phyloP scores from a whole-genome alignment of 2,888 invertebrate species.

The Chrysolina oricalcia region DNA sequence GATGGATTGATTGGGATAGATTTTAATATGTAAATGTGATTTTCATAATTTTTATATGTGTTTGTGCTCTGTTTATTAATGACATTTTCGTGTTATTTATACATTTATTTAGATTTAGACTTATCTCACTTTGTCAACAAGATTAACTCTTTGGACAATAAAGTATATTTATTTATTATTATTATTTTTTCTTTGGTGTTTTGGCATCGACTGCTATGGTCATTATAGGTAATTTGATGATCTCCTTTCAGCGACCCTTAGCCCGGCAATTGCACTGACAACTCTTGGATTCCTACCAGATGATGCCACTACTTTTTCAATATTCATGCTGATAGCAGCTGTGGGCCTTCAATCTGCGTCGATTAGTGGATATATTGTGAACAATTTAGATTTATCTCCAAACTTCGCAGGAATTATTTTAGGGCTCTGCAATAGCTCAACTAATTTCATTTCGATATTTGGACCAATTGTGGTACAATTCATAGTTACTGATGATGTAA shows the following conservation, averaged over 20 bases:
- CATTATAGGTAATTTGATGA: no score
- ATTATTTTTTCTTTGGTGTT: no score
- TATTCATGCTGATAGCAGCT: constrained; percentile 79
- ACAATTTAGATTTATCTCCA: constrained; percentile 89
- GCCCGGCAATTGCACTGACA: constrained; percentile 77
- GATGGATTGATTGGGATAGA: no score
- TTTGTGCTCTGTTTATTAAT: no score
- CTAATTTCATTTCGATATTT: constrained; percentile 84
- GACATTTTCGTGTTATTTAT: no score
- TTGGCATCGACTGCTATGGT: no score
- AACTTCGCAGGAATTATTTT: constrained; percentile 88
- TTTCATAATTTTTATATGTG: no score
- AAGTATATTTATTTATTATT: no score
- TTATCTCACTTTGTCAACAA: no score
- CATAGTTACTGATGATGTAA: constrained; percentile 80
- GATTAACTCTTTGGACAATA: no score
- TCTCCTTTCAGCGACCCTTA: background rate
- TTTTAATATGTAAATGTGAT: no score
- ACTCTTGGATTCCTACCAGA: constrained; percentile 74
- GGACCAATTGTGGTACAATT: constrained; percentile 83
- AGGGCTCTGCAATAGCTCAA: constrained; percentile 86
- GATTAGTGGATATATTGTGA: constrained; percentile 80
- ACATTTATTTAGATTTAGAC: no score
- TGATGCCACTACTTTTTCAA: constrained; percentile 76
- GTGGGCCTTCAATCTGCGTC: constrained; percentile 72